Evolutionary conservation across 2,113 vertebrate species (phyloP).

Genomic region (Murina feae): DNA sequence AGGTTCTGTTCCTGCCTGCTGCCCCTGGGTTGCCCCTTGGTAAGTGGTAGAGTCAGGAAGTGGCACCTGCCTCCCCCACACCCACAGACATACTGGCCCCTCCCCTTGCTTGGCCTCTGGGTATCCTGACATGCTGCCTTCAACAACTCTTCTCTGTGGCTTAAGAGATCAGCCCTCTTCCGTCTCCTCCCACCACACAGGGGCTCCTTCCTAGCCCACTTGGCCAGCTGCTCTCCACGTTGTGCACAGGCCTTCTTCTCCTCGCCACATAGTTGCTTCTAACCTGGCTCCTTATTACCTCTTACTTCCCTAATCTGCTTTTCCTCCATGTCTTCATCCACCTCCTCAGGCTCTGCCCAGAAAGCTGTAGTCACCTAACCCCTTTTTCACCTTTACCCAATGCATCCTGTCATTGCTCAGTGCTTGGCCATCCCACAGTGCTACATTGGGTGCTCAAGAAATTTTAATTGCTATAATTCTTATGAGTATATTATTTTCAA

Average conservation of each 20-base stretch:
- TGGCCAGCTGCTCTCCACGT: background rate
- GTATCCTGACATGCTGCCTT: background rate
- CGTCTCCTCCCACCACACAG: no score
- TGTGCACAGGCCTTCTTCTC: background rate
- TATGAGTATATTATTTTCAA: background rate
- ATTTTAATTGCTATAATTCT: background rate
- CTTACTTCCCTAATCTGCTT: background rate
- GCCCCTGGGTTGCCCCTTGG: background rate
- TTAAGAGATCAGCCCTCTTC: background rate
- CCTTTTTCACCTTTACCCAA: background rate
- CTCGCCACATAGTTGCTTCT: background rate
- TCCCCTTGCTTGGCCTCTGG: background rate
- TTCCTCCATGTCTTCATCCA: background rate
- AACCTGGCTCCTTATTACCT: background rate
- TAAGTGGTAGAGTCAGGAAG: background rate
- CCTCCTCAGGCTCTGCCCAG: background rate
- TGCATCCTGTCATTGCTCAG: background rate
- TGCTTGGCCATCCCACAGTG: background rate
- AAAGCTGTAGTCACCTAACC: background rate
- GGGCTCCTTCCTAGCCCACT: background rate
- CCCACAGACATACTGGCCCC: rapidly evolving
- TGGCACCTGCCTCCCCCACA: background rate
- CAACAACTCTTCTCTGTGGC: background rate
- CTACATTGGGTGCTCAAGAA: background rate
- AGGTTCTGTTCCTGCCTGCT: background rate